phyloP scores from a whole-genome alignment of 2,113 vertebrate species.

The Rhinolophus sinicus region DNA sequence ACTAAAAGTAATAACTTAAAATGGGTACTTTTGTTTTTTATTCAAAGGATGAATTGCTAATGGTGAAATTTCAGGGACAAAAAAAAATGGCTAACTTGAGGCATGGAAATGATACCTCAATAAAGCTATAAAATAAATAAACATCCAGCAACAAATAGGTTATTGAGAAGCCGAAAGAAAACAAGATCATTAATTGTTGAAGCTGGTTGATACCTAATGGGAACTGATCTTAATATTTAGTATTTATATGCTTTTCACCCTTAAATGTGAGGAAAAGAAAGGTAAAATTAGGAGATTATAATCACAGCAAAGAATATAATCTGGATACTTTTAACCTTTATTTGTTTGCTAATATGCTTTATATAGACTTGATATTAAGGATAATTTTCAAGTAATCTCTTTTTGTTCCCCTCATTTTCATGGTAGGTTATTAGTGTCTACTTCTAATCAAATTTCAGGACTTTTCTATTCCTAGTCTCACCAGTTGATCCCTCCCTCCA shows the following conservation, averaged over 20 bases:
- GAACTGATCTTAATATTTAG: background rate
- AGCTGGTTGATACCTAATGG: background rate
- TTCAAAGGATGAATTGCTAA: background rate
- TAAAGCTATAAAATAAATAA: background rate
- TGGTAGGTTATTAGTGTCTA: conserved; percentile 14
- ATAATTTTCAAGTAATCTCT: conserved; percentile 52
- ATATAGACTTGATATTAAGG: conserved; percentile 51
- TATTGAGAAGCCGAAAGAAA: background rate
- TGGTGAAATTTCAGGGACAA: background rate
- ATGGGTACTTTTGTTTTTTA: background rate
- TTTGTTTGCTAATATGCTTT: conserved; percentile 40
- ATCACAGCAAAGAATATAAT: background rate
- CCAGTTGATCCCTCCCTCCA: background rate
- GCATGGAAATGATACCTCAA: background rate
- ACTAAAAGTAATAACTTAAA: background rate
- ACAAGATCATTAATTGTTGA: background rate
- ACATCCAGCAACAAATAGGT: background rate
- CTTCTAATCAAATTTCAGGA: background rate
- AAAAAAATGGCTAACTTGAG: background rate
- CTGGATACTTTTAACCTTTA: conserved; percentile 26
- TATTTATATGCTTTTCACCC: background rate
- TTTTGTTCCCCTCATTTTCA: conserved; percentile 34
- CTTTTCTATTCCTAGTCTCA: background rate
- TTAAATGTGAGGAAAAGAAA: conserved; percentile 4
- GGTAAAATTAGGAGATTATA: background rate